Evolutionary conservation across 2,113 vertebrate species (phyloP), one percentile per base, ranked within the genome.

Genomic region (Willisornis vidua): DNA sequence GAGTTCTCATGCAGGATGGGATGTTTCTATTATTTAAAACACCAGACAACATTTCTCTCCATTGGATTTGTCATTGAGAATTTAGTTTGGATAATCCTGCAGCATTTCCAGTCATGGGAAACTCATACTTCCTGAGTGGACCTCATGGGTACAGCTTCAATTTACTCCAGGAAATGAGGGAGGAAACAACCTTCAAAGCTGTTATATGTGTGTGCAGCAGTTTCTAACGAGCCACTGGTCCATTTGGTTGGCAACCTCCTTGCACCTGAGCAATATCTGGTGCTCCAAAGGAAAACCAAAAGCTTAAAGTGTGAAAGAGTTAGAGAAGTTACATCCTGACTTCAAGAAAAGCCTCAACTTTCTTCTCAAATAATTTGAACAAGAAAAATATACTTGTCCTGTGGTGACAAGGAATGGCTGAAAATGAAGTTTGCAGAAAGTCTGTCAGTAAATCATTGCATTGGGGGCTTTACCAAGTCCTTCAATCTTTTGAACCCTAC

Each of bases 261-360:
- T 24, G 12, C 19, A 71, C 22, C 48, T 75, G 29, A 86, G 31
- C 9, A 74, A 3, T 12, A 49, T 7, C 16, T 86, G 46, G 51
- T 55, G 20, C 26, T 74, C 19, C 24, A 70, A 54, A 84, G 23
- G 14, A 75, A 91, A 67, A 43, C 4, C 7, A 65, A 71, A 78
- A 52, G 7, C 26, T 28, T 12, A 70, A 39, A 0, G 0, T 1
- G 6, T 51, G 19, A 22, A 59, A 46, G 24, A 14, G 3, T 26
- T 66, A 55, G 14, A 8, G 4, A 59, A 91, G 25, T 19, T 78
- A 19, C 7, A 70, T 18, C 22, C 23, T 25, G 19, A 61, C 37
- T 57, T 58, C 57, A 58, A 33, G 6, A 31, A 67, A 75, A 86
- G 4, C 4, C 6, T 84, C 28, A 49, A 11, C 6, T 57, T 58